These are phyloP conservation scores for Cynaeus angustus DNA, from an alignment of 2,888 invertebrate genomes.

Conservation along the genomic window DNA sequence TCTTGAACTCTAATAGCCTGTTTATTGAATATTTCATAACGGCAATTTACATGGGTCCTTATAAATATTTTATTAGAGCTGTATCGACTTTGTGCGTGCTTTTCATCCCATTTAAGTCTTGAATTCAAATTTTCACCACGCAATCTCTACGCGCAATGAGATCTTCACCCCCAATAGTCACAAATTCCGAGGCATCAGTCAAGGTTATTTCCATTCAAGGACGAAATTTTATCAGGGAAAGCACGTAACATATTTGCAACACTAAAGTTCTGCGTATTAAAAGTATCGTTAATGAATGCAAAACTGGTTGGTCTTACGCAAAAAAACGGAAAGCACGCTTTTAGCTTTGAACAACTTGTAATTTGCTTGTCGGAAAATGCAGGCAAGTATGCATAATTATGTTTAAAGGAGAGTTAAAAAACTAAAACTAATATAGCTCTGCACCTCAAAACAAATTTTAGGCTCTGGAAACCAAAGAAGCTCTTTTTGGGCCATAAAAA, in stretches of 20 bases:
- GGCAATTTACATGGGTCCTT: constrained; percentile 57
- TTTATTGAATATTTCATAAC: constrained; percentile 57
- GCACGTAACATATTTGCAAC: no score
- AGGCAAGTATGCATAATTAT: neutral
- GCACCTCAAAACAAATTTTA: no score
- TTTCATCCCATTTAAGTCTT: constrained; percentile 47
- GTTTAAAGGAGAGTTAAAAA: no score
- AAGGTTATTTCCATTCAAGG: constrained; percentile 25
- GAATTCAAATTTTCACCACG: constrained; percentile 49
- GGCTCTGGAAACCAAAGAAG: no score
- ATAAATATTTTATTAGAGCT: constrained; percentile 56
- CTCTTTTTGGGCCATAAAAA: no score
- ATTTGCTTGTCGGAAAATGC: constrained; percentile 1
- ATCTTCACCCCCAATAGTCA: constrained; percentile 20
- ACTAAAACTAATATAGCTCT: no score
- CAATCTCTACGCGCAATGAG: constrained; percentile 36
- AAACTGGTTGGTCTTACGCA: no score
- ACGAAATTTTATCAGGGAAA: neutral
- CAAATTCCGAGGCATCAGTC: constrained; percentile 9
- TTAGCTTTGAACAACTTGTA: neutral
- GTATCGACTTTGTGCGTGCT: constrained; percentile 52
- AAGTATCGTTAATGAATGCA: no score
- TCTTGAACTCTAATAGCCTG: constrained; percentile 52
- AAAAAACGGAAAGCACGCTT: neutral
- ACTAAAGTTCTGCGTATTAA: no score